Evolutionary conservation across 2,888 invertebrate species (phyloP).

Genomic region (Brenthis daphne): DNA sequence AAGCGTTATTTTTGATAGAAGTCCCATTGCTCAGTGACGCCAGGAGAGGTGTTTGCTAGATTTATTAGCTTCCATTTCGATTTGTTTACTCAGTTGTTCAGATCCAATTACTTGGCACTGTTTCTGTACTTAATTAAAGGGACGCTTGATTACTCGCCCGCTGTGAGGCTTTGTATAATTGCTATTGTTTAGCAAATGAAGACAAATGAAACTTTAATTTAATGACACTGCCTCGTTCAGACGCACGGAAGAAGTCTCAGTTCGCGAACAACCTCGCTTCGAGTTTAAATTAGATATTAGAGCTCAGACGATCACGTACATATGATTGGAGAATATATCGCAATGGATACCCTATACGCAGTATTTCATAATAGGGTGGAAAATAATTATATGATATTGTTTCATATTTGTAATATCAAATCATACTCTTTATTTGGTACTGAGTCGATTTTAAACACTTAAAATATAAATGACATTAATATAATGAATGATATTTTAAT

Average conservation of each 20-base stretch:
- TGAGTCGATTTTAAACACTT: too few relatives aligned
- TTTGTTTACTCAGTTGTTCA: slow-evolving; percentile 82
- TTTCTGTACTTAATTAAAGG: slow-evolving; percentile 83
- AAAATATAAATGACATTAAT: too few relatives aligned
- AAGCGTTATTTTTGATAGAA: slow-evolving; percentile 56
- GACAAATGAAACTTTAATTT: slow-evolving; percentile 83
- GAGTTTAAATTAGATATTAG: slow-evolving; percentile 61
- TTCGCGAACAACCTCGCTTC: slow-evolving; percentile 60
- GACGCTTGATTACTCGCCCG: slow-evolving; percentile 82
- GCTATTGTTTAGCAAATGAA: slow-evolving; percentile 83
- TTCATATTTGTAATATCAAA: too few relatives aligned
- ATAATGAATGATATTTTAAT: too few relatives aligned
- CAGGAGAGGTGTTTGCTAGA: slow-evolving; percentile 79
- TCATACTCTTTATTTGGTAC: too few relatives aligned
- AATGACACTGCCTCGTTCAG: slow-evolving; percentile 80
- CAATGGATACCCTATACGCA: neutral
- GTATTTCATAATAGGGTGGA: neutral
- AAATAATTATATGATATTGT: too few relatives aligned
- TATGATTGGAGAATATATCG: slow-evolving; percentile 35
- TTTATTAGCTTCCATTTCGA: slow-evolving; percentile 81
- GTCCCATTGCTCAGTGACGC: slow-evolving; percentile 60
- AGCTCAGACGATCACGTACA: slow-evolving; percentile 37
- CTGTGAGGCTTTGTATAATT: slow-evolving; percentile 82
- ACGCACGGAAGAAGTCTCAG: slow-evolving; percentile 66
- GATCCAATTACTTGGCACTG: slow-evolving; percentile 83